A percentile compares a stretch with the other conserved stretches of the same genome.
phyloP scores from a whole-genome alignment of 2,113 vertebrate genomes.

The Poeciliopsis turrubarensis region DNA sequence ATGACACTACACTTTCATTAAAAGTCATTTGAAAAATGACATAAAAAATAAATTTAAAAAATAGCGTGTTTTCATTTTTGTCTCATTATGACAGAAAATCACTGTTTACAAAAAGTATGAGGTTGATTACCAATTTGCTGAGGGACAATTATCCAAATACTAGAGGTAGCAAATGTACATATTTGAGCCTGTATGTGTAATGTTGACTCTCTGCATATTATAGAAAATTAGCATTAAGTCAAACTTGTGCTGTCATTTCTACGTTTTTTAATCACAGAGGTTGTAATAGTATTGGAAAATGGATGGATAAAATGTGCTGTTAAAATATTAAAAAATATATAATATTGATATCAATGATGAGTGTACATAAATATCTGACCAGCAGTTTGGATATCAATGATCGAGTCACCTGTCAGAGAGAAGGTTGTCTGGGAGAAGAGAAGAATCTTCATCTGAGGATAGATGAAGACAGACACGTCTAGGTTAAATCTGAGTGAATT shows the following conservation, averaged over 20 bases:
- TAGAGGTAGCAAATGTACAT: too few species aligned
- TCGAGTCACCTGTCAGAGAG: constrained; percentile 83
- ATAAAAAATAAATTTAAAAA: too few species aligned
- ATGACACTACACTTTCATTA: background rate
- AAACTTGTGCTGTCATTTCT: background rate
- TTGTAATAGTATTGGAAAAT: background rate
- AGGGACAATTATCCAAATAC: too few species aligned
- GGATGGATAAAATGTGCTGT: too few species aligned
- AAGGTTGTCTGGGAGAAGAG: constrained; percentile 62
- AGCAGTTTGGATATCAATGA: background rate
- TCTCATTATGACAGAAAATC: background rate
- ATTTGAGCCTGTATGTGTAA: too few species aligned
- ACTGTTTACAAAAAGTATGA: background rate
- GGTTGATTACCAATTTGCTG: background rate
- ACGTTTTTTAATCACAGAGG: background rate
- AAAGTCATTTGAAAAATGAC: too few species aligned
- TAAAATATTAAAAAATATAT: too few species aligned
- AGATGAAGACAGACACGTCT: constrained; percentile 3
- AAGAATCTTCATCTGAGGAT: constrained; percentile 60
- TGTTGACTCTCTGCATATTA: too few species aligned
- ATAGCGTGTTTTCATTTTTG: background rate
- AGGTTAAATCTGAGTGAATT: background rate
- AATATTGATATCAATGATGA: too few species aligned
- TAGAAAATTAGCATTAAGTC: too few species aligned
- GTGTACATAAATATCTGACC: background rate